Conservation (phyloP, 2,113 vertebrate species). For the Indri indri region DNA sequence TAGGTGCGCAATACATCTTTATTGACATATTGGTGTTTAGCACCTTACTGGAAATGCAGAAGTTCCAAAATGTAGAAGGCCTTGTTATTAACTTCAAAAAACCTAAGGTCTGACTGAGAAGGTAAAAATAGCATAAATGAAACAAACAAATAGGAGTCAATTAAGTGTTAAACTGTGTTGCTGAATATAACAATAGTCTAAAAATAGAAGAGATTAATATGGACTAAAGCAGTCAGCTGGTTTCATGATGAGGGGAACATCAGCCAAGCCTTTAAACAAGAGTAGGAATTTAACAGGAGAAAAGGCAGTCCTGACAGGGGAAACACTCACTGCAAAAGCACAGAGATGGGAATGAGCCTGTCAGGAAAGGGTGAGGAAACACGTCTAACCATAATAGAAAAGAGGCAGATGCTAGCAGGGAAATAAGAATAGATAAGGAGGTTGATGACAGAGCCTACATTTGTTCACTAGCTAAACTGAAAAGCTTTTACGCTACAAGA, state of each 20-base stretch:
- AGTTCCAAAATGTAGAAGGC: background rate
- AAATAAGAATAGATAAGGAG: background rate
- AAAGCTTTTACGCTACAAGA: background rate
- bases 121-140: background rate
- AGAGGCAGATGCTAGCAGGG: background rate
- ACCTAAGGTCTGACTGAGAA: background rate
- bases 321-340: background rate
- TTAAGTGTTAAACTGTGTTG: conserved; percentile 19
- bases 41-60: background rate
- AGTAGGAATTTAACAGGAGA: background rate
- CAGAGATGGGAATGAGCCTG: background rate
- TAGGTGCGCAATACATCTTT: background rate
- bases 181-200: background rate
- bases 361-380: background rate
- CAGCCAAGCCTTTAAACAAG: background rate
- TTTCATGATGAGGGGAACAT: conserved; percentile 21
- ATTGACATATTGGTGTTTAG: background rate
- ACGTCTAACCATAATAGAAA: background rate
- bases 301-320: conserved; percentile 6
- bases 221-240: conserved; percentile 10
- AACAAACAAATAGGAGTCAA: background rate
- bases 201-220: conserved; percentile 48
- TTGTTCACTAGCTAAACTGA: background rate
- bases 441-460: background rate
- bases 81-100: background rate